phyloP scores from a whole-genome alignment of 2,113 vertebrate species.

The Zeus faber region DNA sequence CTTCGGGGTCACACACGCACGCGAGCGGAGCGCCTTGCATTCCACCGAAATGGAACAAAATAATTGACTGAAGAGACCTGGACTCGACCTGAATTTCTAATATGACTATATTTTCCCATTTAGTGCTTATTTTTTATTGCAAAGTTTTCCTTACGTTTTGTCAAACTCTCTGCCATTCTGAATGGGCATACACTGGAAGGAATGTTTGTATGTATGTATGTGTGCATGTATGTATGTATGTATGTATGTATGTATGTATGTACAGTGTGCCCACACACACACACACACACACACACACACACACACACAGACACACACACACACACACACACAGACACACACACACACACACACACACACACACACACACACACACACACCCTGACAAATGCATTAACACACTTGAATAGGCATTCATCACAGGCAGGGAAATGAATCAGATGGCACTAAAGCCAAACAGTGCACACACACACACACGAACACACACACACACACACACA shows the following conservation, averaged over 20 bases:
- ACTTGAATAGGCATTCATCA: background rate
- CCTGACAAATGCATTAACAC: background rate
- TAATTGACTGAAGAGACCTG: no score
- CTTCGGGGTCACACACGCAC: no score
- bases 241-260: no score
- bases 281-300: background rate
- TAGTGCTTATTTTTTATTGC: no score
- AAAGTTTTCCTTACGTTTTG: no score
- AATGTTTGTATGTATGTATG: background rate
- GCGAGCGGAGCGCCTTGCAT: no score
- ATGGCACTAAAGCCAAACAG: background rate
- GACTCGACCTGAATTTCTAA: no score
- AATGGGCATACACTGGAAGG: no score
- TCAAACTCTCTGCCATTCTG: no score
- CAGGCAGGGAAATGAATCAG: background rate
- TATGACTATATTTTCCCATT: no score
- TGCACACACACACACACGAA: no score
- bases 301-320: background rate
- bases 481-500: conserved; percentile 11
- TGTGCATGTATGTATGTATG: background rate
- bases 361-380: background rate
- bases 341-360: background rate
- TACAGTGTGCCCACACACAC: background rate
- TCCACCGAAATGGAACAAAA: no score
- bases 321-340: conserved; percentile 1